Base-by-base conservation (phyloP, 2,113 vertebrate genomes). In the Pyxicephalus adspersus region DNA sequence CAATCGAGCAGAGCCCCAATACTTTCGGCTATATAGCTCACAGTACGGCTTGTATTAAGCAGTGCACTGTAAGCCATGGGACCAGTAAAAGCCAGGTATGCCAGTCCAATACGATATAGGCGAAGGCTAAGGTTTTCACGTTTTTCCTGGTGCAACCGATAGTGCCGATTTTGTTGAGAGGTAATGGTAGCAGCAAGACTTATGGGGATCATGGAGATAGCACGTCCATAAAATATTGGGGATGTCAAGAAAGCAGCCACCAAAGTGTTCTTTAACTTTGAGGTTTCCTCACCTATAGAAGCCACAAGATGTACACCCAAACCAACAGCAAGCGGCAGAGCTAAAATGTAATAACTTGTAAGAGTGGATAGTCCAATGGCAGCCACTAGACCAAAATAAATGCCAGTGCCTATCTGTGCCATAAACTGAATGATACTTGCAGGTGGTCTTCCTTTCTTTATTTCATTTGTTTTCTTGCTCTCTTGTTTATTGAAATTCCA, bases 271-370 rank as follows among this genome's bases (percentile, higher is more conserved):
- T 87, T 87, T 5, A 94, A 87, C 71, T 95, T 86, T 0, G 95
- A 93, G 1, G 94, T 95, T 88, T 96, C 93, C 45, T 92, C 89
- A 0, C 96, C 97, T 55, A 92, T 89, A 20, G 65, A 90, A 60
- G 96, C 92, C 38, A 97, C 96, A 81, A 97, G 86, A 66, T 95
- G 92, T 18, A 97, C 94, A 4, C 96, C 96, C 51, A 94, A 90
- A 28, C 91, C 94, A 87, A 95, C 90, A 20, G 91, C 92, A 79
- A 97, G 81, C 5, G 96, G 95, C 72, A 96, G 91, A 0, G 91
- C 93, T 20, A 97, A 85, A 83, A 95, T 29, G 64, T 93, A 94
- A 89, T 96, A 96, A 83, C 86, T 93, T 13, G 86, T 89, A 72
- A 95, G 88, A 74, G 91, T 91, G 74, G 92, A 96, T 34, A 96